phyloP scores from a whole-genome alignment of 2,888 invertebrate genomes.

The Iphiclides podalirius region DNA sequence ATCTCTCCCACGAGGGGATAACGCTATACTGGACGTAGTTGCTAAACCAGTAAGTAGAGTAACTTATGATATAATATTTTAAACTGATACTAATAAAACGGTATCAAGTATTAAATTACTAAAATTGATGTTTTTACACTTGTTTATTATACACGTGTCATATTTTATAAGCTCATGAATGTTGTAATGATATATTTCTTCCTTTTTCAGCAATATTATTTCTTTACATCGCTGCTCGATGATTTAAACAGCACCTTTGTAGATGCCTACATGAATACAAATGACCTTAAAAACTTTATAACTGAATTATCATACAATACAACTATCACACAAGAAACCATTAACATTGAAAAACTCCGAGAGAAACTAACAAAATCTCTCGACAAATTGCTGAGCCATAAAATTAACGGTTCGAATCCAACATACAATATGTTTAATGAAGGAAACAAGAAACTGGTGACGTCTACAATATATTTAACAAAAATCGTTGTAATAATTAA shows the following conservation, averaged over 20 bases:
- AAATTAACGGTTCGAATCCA: conserved; percentile 44
- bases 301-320: conserved; percentile 45
- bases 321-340: conserved; percentile 37
- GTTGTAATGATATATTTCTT: neutral
- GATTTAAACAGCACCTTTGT: conserved; percentile 55
- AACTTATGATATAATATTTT: neutral
- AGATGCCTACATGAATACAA: conserved; percentile 48
- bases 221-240: conserved; percentile 49
- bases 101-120: too few species aligned
- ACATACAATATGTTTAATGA: conserved; percentile 51
- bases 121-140: too few species aligned
- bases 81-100: neutral
- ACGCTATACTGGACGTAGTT: conserved; percentile 61
- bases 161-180: too few species aligned
- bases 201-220: conserved; percentile 64
- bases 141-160: too few species aligned
- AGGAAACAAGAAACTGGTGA: conserved; percentile 53
- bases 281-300: conserved; percentile 41
- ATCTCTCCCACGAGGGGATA: conserved; percentile 67
- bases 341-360: conserved; percentile 43
- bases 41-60: conserved; percentile 64
- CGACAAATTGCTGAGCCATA: conserved; percentile 48
- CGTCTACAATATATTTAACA: conserved; percentile 52
- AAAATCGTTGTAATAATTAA: conserved; percentile 53
- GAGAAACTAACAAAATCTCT: conserved; percentile 47